Conservation (phyloP, 1,140 invertebrate species). For the Cotesia glomerata region DNA sequence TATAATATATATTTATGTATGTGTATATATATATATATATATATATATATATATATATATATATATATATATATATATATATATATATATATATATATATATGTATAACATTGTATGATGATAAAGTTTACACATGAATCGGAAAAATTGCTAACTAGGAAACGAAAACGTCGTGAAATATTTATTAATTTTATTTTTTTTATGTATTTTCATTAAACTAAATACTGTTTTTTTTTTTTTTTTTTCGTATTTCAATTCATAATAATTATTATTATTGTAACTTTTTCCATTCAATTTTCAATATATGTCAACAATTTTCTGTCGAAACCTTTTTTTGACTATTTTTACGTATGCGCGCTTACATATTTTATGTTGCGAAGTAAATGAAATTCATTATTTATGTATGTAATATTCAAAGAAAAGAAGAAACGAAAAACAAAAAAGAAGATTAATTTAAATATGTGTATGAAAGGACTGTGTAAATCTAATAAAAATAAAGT, state of each 20-base stretch:
- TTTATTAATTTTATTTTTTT: constrained; percentile 19
- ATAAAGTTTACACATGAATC: constrained; percentile 36
- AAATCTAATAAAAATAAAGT: constrained; percentile 6
- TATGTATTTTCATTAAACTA: neutral
- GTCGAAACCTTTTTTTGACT: neutral
- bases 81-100: constrained; percentile 41
- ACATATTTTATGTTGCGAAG: constrained; percentile 43
- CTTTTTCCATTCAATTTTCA: constrained; percentile 18
- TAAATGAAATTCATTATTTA: constrained; percentile 35
- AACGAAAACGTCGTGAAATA: constrained; percentile 40
- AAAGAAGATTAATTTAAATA: neutral
- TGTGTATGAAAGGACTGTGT: constrained; percentile 9
- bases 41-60: constrained; percentile 30
- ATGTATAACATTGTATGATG: constrained; percentile 34
- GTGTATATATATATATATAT: constrained; percentile 14
- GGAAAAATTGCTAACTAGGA: constrained; percentile 27
- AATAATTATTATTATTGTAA: neutral
- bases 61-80: constrained; percentile 33
- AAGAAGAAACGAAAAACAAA: neutral
- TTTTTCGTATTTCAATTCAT: neutral
- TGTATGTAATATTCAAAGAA: neutral
- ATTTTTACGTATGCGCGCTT: constrained; percentile 4
- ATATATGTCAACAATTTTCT: neutral
- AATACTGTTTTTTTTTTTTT: neutral
- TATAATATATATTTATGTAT: too few species aligned